Evolutionary conservation across 2,113 vertebrate species (phyloP), one percentile per base, ranked within the genome.

Genomic region (Saguinus midas): DNA sequence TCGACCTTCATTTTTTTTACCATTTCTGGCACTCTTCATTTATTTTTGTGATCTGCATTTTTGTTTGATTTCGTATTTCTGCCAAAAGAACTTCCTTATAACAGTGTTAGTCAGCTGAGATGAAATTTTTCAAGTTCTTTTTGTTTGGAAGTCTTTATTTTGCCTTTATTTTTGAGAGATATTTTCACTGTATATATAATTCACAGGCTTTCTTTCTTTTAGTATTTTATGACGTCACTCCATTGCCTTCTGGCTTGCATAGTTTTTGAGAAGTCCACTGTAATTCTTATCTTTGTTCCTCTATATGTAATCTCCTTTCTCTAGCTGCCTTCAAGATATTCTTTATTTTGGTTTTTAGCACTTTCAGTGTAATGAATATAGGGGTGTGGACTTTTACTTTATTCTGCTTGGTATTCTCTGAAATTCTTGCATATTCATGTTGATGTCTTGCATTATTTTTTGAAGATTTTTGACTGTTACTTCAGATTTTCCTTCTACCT

Each of bases 321-420:
- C 18, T 58, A n/a, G 7, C 13, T 94, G 8, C 37, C 37, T 93
- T 92, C 20, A 95, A 21, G 35, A 43, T 94, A 20, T 32, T 83
- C 21, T 76, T 91, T 70, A 91, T 79, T 91, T 94, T 87, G 66
- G 25, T 64, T 95, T 95, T 93, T 72, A 92, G 43, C 45, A 50
- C 91, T 96, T 90, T 92, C 48, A 61, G 40, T 87, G 37, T 87
- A 90, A 35, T 84, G 37, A 75, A 66, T 48, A 20, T 89, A 95
- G 48, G 66, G 37, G 14, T 95, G 32, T 90, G 27, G 11, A 61
- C 94, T 90, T 95, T 91, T 55, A 64, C 85, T 81, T 82, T 75
- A 32, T 79, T 91, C 25, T 93, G 43, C 73, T 87, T 87, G 48
- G 45, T 93, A 23, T 88, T 96, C 70, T 96, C 66, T 96, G 86